Percentiles rank a stretch among this genome's conserved stretches.
Evolutionary conservation across 2,113 vertebrate species (phyloP).

Genomic region (Salvelinus namaycush): DNA sequence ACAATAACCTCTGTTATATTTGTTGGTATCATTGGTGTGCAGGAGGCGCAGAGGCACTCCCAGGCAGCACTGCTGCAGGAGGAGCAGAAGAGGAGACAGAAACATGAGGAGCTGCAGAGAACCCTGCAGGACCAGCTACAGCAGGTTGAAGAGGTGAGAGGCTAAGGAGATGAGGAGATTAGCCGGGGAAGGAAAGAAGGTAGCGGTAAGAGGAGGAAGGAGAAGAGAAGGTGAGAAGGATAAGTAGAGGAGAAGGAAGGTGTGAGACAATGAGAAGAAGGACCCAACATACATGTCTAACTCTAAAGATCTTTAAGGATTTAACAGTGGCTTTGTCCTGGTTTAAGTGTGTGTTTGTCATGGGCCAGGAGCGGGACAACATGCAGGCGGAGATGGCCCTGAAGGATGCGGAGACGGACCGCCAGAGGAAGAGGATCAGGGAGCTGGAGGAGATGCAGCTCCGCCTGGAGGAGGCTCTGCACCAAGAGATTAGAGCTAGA

Average conservation of each 20-base stretch:
- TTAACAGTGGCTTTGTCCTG: neutral
- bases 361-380: slow-evolving; percentile 78
- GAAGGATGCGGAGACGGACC: slow-evolving; percentile 84
- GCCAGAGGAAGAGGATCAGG: slow-evolving; percentile 79
- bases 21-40: neutral
- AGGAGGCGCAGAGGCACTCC: slow-evolving; percentile 49
- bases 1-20: too few relatives aligned
- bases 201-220: neutral
- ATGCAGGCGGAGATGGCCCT: slow-evolving; percentile 86
- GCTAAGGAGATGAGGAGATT: too few relatives aligned
- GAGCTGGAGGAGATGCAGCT: slow-evolving; percentile 87
- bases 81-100: slow-evolving; percentile 26
- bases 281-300: neutral
- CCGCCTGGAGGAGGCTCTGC: slow-evolving; percentile 82
- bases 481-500: slow-evolving; percentile 83
- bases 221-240: neutral
- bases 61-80: slow-evolving; percentile 40
- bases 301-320: too few relatives aligned
- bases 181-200: too few relatives aligned
- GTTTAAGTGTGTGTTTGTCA: slow-evolving; percentile 6
- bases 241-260: neutral
- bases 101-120: slow-evolving; percentile 49
- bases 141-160: slow-evolving; percentile 28
- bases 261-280: too few relatives aligned
- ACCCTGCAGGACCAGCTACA: slow-evolving; percentile 44